Conservation (phyloP, 1,140 invertebrate species). For the Acromyrmex echinatior region DNA sequence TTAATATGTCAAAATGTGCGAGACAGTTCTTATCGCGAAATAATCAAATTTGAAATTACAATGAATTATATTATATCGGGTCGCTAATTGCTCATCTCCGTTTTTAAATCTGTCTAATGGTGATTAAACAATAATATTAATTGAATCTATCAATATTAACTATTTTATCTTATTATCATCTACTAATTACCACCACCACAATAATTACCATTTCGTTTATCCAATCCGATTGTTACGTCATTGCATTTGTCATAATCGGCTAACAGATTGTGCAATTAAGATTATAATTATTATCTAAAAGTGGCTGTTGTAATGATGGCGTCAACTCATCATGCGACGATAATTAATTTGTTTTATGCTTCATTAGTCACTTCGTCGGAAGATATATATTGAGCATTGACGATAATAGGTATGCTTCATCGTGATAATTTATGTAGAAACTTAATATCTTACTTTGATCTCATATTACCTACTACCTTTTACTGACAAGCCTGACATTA, state of each 20-base stretch:
- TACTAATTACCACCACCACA: conserved; percentile 3
- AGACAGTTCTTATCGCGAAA: background rate
- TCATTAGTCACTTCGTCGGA: conserved; percentile 48
- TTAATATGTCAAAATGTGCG: background rate
- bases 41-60: background rate
- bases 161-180: conserved; percentile 38
- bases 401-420: conserved; percentile 37
- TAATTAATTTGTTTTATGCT: conserved; percentile 60
- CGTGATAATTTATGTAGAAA: conserved; percentile 39
- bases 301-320: background rate
- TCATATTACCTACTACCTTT: background rate
- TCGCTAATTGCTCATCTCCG: background rate
- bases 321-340: background rate
- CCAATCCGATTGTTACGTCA: conserved; percentile 42
- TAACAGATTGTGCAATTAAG: conserved; percentile 60
- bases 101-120: conserved; percentile 10
- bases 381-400: conserved; percentile 25
- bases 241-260: conserved; percentile 28
- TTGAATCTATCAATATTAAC: conserved; percentile 28
- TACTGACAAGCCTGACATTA: background rate
- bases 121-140: conserved; percentile 29
- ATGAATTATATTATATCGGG: background rate
- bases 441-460: background rate
- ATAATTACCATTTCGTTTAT: conserved; percentile 41
- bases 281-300: conserved; percentile 52